Base-by-base conservation (phyloP, 2,888 invertebrate genomes). In the Pachliopta kotzebuea region DNA sequence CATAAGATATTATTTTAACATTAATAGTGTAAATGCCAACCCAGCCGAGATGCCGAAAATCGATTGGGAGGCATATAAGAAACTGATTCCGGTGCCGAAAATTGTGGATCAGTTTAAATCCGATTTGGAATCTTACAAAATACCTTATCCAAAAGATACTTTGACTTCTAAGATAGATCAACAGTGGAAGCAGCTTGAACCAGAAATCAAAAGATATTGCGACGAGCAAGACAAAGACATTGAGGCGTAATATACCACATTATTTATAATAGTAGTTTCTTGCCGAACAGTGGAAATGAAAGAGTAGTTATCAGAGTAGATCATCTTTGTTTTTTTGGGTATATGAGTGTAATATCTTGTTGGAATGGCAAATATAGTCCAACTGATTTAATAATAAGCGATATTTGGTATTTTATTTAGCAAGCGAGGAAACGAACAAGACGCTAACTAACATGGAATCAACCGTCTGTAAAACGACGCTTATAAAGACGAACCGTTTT, bases 31-130 rank as follows among this genome's bases (percentile, higher is more conserved):
- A 1, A 67, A 70, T 23, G 70, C 80, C 4, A 82, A 76, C 67
- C 88, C 90, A 0, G 70, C 77, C 0, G 80, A 81, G 24, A 77
- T 85, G 2, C 90, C 90, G 0, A 78, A 80, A 73, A 88, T 91
- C 26, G 74, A 90, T 55, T 91, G 90, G 90, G 86, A 80, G 0
- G 68, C 72, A 9, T 90, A 88, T 67, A 70, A 77, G 20, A 86
- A 86, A 65, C 42, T 68, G 1, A 80, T 89, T 0, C 85, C 87
- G 0, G 71, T 83, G 0, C 56, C 71, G 11, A 83, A 81, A 0
- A 74, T 90, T 3, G 88, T 90, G 3, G 86, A 87, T 0, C 83
- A 85, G 65, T 77, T 89, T 29, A 80, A 85, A 69, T 60, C 76
- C 0, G 74, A 71, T 0, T 89, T 90, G 62, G 74, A 76, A 23